Conservation (phyloP, 2,113 vertebrate genomes). For the Hyperoodon ampullatus region DNA sequence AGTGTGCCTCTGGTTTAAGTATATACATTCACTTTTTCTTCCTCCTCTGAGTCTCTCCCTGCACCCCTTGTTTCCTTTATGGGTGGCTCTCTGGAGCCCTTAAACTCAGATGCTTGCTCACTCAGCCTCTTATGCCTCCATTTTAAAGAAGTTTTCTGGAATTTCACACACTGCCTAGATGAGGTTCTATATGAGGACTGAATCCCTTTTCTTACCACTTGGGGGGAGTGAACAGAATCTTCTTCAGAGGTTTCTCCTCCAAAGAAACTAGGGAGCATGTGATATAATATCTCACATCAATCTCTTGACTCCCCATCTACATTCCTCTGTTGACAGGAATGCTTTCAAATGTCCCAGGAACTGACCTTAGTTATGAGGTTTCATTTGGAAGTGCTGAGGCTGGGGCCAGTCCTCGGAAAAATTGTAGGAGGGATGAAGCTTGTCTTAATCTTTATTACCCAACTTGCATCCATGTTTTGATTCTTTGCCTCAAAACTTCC, state of each 20-base stretch:
- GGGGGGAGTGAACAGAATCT: not conserved
- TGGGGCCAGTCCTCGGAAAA: not conserved
- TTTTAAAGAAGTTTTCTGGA: not conserved
- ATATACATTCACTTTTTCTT: rapidly evolving
- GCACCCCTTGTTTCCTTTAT: not conserved
- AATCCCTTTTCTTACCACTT: not conserved
- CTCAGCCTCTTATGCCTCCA: not conserved
- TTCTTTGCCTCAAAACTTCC: not conserved
- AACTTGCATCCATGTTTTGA: not conserved
- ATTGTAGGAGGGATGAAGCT: not conserved
- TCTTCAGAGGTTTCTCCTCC: not conserved
- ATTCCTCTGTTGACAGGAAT: not conserved
- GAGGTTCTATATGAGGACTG: not conserved
- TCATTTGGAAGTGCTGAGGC: not conserved
- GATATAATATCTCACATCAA: not conserved
- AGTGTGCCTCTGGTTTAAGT: not conserved
- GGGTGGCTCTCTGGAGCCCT: not conserved
- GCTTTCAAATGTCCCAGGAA: not conserved
- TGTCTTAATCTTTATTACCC: not conserved
- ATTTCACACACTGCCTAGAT: not conserved
- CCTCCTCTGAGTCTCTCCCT: not conserved
- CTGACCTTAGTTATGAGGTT: not conserved
- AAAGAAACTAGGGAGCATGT: not conserved
- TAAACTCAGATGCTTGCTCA: not conserved
- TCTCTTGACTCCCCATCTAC: not conserved